Evolutionary conservation across 1,140 invertebrate species (phyloP).

Genomic region (Asbolus verrucosus): DNA sequence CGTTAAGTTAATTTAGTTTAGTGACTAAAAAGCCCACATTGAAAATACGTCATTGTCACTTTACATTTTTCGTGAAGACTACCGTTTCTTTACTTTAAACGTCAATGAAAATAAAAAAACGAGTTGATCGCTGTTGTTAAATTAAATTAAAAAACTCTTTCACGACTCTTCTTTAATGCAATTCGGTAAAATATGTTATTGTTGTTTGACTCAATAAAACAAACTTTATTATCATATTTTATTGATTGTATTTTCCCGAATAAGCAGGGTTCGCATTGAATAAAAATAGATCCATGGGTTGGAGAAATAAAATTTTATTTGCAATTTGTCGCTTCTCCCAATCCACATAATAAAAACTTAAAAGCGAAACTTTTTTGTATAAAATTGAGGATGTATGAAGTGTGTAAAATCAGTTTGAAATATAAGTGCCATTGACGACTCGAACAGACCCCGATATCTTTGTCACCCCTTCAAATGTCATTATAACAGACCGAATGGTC

Average conservation of each 20-base stretch:
- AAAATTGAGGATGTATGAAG: conserved; percentile 52
- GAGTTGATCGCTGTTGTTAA: too few species aligned
- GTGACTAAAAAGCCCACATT: conserved; percentile 44
- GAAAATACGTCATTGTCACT: conserved; percentile 42
- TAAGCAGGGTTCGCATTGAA: conserved; percentile 56
- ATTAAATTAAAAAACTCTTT: too few species aligned
- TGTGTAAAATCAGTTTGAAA: conserved; percentile 59
- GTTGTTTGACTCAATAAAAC: conserved; percentile 53
- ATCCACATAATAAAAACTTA: conserved; percentile 47
- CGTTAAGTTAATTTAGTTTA: conserved; percentile 60
- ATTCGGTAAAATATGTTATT: conserved; percentile 58
- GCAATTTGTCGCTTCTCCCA: conserved; percentile 46
- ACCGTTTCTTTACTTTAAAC: conserved; percentile 5
- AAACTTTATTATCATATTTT: too few species aligned
- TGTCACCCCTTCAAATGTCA: conserved; percentile 57
- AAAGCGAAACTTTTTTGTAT: conserved; percentile 47
- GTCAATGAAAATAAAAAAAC: too few species aligned
- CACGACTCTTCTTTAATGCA: too few species aligned
- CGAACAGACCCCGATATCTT: conserved; percentile 55
- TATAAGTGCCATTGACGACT: conserved; percentile 57
- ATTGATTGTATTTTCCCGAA: conserved; percentile 59
- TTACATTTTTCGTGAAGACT: conserved; percentile 41
- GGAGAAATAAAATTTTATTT: conserved; percentile 57
- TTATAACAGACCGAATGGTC: conserved; percentile 59
- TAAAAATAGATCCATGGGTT: conserved; percentile 49